Conservation (phyloP, 2,797 vertebrate genomes). For the Neosilurus mollespiculum region DNA sequence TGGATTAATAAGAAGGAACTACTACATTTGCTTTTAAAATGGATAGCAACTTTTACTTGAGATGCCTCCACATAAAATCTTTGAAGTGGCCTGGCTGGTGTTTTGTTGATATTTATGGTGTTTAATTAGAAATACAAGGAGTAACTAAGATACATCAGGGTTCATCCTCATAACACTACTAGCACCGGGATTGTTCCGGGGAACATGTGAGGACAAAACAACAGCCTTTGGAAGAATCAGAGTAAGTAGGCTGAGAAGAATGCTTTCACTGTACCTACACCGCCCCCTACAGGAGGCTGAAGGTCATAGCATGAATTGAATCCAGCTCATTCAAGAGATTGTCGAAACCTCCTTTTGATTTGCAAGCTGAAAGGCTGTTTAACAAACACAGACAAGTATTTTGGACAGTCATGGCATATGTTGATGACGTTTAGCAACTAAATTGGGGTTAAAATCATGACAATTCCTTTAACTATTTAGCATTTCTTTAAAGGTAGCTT, state of each 20-base stretch:
- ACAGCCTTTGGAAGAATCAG: neutral
- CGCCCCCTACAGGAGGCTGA: conserved; percentile 40
- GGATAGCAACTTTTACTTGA: conserved; percentile 28
- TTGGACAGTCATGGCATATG: too few species aligned
- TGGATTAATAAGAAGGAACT: conserved; percentile 60
- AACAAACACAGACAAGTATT: too few species aligned
- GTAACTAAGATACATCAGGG: conserved; percentile 37
- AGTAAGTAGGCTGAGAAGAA: neutral
- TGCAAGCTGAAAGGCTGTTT: too few species aligned
- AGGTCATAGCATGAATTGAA: neutral
- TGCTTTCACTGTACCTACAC: conserved; percentile 20
- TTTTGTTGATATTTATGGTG: conserved; percentile 42
- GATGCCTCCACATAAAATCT: conserved; percentile 24
- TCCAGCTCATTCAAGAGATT: too few species aligned
- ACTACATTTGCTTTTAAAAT: conserved; percentile 6
- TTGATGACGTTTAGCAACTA: too few species aligned
- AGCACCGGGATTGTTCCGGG: neutral
- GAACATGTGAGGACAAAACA: neutral
- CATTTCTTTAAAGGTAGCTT: neutral
- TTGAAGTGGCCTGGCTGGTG: conserved; percentile 26
- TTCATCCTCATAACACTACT: conserved; percentile 26
- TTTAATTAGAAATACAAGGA: conserved; percentile 31
- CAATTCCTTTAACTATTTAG: neutral
- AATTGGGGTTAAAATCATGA: too few species aligned
- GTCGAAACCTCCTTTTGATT: too few species aligned